A percentile compares a stretch with the other conserved stretches of the same genome.
phyloP scores from a whole-genome alignment of 2,797 vertebrate genomes.

The Phrynocephalus forsythii region DNA sequence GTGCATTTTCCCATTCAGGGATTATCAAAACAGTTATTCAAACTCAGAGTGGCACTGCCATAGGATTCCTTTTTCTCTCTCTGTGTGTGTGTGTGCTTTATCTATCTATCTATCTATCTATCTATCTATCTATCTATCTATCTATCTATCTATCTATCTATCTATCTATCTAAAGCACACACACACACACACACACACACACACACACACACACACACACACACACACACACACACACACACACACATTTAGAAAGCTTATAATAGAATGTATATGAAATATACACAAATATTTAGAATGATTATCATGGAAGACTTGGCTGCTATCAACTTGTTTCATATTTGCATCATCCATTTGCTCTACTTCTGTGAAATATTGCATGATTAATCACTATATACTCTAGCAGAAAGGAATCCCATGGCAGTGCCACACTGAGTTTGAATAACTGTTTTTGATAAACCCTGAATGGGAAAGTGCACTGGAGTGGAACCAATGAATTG shows the following conservation, averaged over 20 bases:
- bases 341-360: constrained; percentile 67
- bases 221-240: no score
- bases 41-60: constrained; percentile 28
- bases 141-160: no score
- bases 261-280: no score
- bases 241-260: background rate
- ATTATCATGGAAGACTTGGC: constrained; percentile 38
- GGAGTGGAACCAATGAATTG: constrained; percentile 59
- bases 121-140: no score
- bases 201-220: no score
- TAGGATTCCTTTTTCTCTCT: constrained; percentile 4
- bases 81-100: background rate
- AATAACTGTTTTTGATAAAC: constrained; percentile 50
- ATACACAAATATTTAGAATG: no score
- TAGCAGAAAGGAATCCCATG: constrained; percentile 23
- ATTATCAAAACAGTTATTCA: constrained; percentile 50
- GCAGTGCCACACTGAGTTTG: constrained; percentile 30
- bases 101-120: no score
- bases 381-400: constrained; percentile 54
- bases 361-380: constrained; percentile 52
- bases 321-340: constrained; percentile 78
- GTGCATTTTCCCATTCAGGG: constrained; percentile 36
- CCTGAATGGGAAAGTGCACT: constrained; percentile 38
- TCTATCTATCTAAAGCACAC: no score
- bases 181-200: no score